These are phyloP conservation scores for Pseudopipra pipra DNA, from an alignment of 2,113 vertebrate species.

Conservation along the genomic window DNA sequence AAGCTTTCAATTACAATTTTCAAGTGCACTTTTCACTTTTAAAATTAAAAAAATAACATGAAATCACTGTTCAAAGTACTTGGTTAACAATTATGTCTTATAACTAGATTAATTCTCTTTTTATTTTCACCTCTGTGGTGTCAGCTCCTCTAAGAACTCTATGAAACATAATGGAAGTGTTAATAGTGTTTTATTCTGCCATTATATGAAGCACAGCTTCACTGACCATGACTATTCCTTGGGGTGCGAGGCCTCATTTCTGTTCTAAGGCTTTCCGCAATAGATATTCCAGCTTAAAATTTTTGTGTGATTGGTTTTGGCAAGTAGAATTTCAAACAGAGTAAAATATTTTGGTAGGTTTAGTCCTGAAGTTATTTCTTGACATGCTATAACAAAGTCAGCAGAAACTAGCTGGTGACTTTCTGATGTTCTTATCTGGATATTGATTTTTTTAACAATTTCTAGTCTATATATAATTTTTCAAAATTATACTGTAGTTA, in stretches of 20 bases:
- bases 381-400: neutral
- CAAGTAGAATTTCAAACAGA: neutral
- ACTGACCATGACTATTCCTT: neutral
- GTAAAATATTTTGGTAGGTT: neutral
- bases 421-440: neutral
- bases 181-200: neutral
- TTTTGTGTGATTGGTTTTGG: neutral
- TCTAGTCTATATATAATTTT: neutral
- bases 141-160: neutral
- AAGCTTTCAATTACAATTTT: neutral
- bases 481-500: neutral
- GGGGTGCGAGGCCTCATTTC: neutral
- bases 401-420: neutral
- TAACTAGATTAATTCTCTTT: neutral
- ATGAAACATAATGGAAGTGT: neutral
- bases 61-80: neutral
- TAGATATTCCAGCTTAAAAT: neutral
- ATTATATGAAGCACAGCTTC: neutral
- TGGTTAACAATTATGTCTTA: neutral
- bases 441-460: neutral
- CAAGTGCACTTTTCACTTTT: neutral
- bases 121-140: neutral
- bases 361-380: neutral
- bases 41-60: neutral
- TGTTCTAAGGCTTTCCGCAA: neutral